Evolutionary conservation across 1,140 invertebrate species (phyloP).

Genomic region (Leptopilina clavipes): DNA sequence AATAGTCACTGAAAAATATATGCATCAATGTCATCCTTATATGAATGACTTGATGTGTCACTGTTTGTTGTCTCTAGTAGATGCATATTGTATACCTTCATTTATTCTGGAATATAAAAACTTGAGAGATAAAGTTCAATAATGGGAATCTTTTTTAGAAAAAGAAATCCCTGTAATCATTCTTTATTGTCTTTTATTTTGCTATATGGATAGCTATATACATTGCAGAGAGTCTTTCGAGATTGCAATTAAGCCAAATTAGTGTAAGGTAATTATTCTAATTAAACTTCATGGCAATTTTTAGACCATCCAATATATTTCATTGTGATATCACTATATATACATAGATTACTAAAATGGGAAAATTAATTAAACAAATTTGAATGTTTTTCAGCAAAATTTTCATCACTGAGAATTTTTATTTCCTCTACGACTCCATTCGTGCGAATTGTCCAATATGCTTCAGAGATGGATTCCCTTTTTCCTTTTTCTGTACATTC

Average conservation of each 20-base stretch:
- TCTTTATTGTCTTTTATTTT: neutral
- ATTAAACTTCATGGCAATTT: no score
- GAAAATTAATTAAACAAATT: neutral
- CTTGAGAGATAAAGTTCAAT: neutral
- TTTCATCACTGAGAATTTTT: neutral
- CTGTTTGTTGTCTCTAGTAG: neutral
- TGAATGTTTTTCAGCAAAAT: neutral
- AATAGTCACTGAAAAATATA: constrained; percentile 4
- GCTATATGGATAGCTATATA: no score
- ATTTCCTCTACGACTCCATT: constrained; percentile 1
- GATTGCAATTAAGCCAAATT: no score
- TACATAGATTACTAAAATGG: no score
- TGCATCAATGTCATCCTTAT: constrained; percentile 3
- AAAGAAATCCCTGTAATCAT: neutral
- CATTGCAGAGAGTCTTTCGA: no score
- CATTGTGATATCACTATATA: no score
- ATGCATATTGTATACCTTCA: neutral
- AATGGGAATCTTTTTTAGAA: neutral
- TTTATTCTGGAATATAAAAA: constrained; percentile 3
- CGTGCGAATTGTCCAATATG: constrained; percentile 18
- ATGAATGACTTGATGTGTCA: neutral
- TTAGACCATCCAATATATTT: no score
- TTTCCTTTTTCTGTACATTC: constrained; percentile 9
- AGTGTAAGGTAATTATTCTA: no score
- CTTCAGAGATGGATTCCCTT: constrained; percentile 8